Evolutionary conservation across 2,797 vertebrate species (phyloP), one percentile per base, ranked within the genome.

Genomic region (Anguilla obscura): DNA sequence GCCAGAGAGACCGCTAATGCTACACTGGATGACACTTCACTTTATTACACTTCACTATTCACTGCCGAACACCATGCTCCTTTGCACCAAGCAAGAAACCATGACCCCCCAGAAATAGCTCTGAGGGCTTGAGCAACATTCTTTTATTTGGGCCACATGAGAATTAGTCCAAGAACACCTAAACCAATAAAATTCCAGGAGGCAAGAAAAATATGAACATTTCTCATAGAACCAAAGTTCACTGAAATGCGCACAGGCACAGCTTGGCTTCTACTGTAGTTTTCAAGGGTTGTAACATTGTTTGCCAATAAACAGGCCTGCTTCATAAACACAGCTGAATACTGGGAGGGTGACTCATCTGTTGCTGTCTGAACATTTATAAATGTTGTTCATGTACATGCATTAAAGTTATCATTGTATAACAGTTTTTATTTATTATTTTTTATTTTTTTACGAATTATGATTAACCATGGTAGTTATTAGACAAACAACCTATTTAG

Each of bases 131-230:
- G 45, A 87, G 63, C 83, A 89, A 90, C 87, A 48, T 48, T 60
- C 12, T 88, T 88, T 79, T 40, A 80, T 90, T 90, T 90, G 45
- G 85, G 89, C 90, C 86, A 88, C 88, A 87, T 88, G 86, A 91
- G 90, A 91, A 88, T 86, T 74, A 85, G 84, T 90, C 88, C 83
- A 90, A 88, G 85, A 91, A 88, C 89, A 87, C 69, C 27, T 85
- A 89, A 89, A 83, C 90, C 84, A 63, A 86, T 88, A 90, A 91
- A 91, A 87, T 40, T 30, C 86, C 79, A 27, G 79, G 86, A 90
- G 87, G 85, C 56, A 90, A 84, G 86, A 88, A 9, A 87, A 88
- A 86, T 79, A 87, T 58, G 0, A 33, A 86, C 66, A 86, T 88
- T 86, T 79, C 50, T 86, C 58, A 36, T 30, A 71, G 24, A 84